Evolutionary conservation across 37 sponge, comb jelly and placozoan species (phyloP).

Genomic region (Axinella damicornis): DNA sequence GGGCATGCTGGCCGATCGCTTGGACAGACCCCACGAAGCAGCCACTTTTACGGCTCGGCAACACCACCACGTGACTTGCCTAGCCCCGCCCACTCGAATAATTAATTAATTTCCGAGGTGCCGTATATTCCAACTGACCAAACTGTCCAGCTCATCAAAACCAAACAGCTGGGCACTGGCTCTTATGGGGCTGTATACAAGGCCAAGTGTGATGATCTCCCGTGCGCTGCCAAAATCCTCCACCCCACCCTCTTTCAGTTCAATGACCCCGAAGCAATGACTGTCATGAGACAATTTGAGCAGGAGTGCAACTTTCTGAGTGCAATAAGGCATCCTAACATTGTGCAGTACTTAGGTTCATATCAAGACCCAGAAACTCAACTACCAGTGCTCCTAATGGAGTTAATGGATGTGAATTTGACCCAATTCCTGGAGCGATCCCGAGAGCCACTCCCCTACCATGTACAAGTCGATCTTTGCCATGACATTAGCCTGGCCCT

Average conservation of each 20-base stretch:
- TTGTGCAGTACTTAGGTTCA: slow-evolving; percentile 4
- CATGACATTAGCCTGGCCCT: slow-evolving; percentile 5
- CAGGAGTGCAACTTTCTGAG: slow-evolving; percentile 6
- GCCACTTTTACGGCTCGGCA: too few species aligned
- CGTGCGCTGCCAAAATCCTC: not conserved
- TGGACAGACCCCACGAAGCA: too few species aligned
- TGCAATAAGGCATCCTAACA: not conserved
- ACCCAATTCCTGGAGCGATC: not conserved
- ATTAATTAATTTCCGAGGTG: too few species aligned
- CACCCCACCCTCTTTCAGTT: not conserved
- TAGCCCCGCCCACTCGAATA: too few species aligned
- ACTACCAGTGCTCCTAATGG: slow-evolving; percentile 15
- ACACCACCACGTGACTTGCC: too few species aligned
- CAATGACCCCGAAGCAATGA: not conserved
- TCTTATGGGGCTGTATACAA: not conserved
- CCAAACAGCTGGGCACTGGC: not conserved
- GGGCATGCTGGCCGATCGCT: too few species aligned
- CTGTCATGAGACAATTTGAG: not conserved
- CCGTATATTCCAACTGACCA: too few species aligned
- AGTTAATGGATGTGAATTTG: slow-evolving; percentile 1
- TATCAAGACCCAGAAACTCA: not conserved
- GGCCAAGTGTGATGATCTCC: not conserved
- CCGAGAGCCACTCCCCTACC: not conserved
- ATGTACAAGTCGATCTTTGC: not conserved
- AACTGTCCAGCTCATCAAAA: not conserved